A percentile compares a stretch with the other conserved stretches of the same genome.
Conservation (phyloP, 2,888 invertebrate genomes). For the Andrena camellia region DNA sequence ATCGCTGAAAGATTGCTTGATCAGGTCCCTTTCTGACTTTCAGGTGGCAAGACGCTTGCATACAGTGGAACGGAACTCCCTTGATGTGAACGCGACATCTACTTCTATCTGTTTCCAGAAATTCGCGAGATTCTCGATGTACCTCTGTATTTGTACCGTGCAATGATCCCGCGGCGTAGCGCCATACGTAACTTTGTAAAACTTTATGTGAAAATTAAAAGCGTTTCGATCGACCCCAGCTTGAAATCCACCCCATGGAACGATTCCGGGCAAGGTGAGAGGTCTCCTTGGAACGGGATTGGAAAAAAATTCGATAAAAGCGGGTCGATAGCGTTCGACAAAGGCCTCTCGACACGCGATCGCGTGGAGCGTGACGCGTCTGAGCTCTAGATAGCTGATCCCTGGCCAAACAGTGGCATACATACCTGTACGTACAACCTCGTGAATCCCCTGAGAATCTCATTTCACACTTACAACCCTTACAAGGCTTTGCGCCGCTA, state of each 20-base stretch:
- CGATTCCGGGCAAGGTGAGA: not conserved
- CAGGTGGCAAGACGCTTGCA: conserved; percentile 91
- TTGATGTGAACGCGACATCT: conserved; percentile 71
- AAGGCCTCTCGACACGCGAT: conserved; percentile 50
- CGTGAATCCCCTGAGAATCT: too few species aligned
- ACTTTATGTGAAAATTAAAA: not conserved
- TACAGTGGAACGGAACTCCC: conserved; percentile 88
- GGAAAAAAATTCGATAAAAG: conserved; percentile 10
- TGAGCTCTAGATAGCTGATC: not conserved
- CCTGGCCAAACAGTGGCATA: conserved; percentile 4
- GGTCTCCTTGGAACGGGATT: not conserved
- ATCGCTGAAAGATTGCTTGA: not conserved
- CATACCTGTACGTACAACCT: not conserved
- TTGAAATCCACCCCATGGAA: too few species aligned
- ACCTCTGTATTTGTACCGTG: not conserved
- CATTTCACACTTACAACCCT: too few species aligned
- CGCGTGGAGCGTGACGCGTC: conserved; percentile 43
- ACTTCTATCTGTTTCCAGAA: not conserved
- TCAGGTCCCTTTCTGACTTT: not conserved
- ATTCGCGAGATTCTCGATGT: not conserved
- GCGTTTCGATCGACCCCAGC: not conserved
- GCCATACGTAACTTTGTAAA: conserved; percentile 5
- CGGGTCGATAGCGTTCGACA: conserved; percentile 27
- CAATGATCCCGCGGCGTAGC: conserved; percentile 9
- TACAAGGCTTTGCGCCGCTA: too few species aligned